A percentile compares a stretch with the other conserved stretches of the same genome.
These are phyloP conservation scores for Drymodes brunneopygia DNA, from an alignment of 2,113 vertebrate genomes.

Conservation along the genomic window DNA sequence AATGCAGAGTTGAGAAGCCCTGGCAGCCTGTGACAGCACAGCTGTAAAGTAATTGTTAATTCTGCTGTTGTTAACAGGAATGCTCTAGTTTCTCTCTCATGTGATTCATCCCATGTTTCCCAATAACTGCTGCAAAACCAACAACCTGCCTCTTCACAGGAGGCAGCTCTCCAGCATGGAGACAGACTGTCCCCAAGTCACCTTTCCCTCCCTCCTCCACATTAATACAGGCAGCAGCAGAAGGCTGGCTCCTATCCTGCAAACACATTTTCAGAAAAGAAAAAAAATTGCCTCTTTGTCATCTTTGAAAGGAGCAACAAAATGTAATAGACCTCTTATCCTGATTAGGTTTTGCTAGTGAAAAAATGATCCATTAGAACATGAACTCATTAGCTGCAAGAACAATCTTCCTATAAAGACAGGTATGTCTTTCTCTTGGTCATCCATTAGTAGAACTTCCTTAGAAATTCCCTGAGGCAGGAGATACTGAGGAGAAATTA, in stretches of 20 bases:
- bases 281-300: background rate
- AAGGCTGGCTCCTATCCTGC: background rate
- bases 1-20: background rate
- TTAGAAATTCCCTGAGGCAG: background rate
- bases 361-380: background rate
- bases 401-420: background rate
- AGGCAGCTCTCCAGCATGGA: background rate
- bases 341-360: background rate
- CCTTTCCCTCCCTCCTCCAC: background rate
- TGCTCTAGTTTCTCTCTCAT: slow-evolving; percentile 18
- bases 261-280: background rate
- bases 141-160: background rate
- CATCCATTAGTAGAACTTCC: background rate
- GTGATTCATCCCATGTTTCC: background rate
- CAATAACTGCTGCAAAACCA: background rate
- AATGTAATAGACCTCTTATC: background rate
- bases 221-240: background rate
- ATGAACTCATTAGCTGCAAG: background rate
- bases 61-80: slow-evolving; percentile 26
- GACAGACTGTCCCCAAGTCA: background rate
- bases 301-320: background rate
- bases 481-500: background rate
- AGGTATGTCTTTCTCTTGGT: background rate
- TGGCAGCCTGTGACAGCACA: background rate
- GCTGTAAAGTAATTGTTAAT: slow-evolving; percentile 37